Evolutionary conservation across 2,797 vertebrate genomes (phyloP).

Genomic region (Meriones psammophilus): DNA sequence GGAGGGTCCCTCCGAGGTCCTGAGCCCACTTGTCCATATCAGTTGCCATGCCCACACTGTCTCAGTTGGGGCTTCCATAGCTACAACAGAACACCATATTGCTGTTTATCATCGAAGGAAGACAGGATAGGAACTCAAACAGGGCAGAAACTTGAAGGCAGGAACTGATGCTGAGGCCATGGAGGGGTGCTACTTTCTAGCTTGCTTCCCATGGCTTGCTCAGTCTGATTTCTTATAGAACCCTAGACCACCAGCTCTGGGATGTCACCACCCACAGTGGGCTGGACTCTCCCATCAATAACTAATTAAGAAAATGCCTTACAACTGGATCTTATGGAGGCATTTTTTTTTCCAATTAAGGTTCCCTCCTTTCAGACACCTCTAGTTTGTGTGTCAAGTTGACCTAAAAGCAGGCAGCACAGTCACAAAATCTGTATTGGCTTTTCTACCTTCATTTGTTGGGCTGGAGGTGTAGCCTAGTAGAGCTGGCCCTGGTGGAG

Average conservation of each 20-base stretch:
- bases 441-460: conserved; percentile 33
- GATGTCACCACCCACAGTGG: too few relatives aligned
- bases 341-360: background rate
- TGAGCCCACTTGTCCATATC: background rate
- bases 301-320: background rate
- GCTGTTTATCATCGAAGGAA: background rate
- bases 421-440: conserved; percentile 5
- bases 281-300: background rate
- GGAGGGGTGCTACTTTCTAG: background rate
- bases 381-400: background rate
- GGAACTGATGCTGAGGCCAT: background rate
- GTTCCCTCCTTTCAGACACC: background rate
- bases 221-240: background rate
- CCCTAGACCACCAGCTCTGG: background rate
- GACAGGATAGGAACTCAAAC: background rate
- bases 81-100: too few relatives aligned
- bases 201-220: background rate
- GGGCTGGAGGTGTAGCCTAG: background rate
- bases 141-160: background rate
- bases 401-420: background rate
- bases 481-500: too few relatives aligned
- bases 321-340: background rate
- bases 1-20: background rate
- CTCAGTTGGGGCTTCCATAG: background rate
- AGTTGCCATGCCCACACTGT: background rate